Conservation (phyloP, 2,888 invertebrate species). For the Platypus cylindrus region DNA sequence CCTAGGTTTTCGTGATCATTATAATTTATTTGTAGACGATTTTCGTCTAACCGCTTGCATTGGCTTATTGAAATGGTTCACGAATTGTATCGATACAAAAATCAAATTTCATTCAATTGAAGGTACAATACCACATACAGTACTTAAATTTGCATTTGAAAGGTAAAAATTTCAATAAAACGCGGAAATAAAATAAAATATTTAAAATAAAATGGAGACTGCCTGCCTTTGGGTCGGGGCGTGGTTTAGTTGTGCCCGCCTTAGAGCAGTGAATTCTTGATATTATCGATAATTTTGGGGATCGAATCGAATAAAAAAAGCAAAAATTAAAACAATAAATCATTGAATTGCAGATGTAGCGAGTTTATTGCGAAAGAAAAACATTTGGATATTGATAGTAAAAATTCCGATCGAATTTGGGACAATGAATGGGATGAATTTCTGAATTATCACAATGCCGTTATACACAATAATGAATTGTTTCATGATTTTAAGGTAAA, state of each 20-base stretch:
- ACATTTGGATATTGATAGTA: slow-evolving; percentile 66
- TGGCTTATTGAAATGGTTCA: slow-evolving; percentile 67
- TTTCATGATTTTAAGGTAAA: slow-evolving; percentile 21
- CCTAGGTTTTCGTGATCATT: slow-evolving; percentile 72
- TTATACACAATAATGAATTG: slow-evolving; percentile 49
- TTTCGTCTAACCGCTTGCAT: slow-evolving; percentile 82
- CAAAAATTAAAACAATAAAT: too few species aligned
- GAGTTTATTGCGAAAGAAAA: slow-evolving; percentile 63
- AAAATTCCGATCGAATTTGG: slow-evolving; percentile 46
- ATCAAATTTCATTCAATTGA: slow-evolving; percentile 36
- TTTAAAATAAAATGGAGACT: too few species aligned
- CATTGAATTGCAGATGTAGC: slow-evolving; percentile 48
- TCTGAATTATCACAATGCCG: slow-evolving; percentile 50
- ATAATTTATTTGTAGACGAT: slow-evolving; percentile 75
- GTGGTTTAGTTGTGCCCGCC: too few species aligned
- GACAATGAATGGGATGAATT: slow-evolving; percentile 87
- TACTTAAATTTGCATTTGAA: slow-evolving; percentile 69
- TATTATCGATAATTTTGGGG: too few species aligned
- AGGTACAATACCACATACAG: slow-evolving; percentile 60
- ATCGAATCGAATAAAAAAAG: too few species aligned
- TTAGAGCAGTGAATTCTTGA: too few species aligned
- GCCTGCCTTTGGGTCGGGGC: too few species aligned
- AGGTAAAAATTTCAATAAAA: too few species aligned
- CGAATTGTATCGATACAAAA: slow-evolving; percentile 34
- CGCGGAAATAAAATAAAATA: too few species aligned